phyloP scores from a whole-genome alignment of 2,113 vertebrate species.

The Cyrtonyx montezumae region DNA sequence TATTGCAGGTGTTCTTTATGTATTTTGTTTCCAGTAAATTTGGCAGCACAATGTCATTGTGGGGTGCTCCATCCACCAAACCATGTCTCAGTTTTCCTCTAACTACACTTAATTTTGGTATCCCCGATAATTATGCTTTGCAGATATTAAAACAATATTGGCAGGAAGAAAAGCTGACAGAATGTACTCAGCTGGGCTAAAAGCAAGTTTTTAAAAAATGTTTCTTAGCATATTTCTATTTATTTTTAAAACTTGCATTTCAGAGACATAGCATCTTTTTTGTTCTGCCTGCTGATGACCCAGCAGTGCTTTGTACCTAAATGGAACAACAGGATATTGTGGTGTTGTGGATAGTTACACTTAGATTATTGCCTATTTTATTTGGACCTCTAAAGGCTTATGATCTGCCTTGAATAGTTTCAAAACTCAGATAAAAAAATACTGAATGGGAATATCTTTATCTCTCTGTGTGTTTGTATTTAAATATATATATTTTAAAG shows the following conservation, averaged over 20 bases:
- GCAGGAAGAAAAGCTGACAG: background rate
- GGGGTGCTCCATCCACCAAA: background rate
- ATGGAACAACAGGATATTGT: constrained; percentile 20
- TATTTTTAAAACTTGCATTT: background rate
- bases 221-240: constrained; percentile 7
- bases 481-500: background rate
- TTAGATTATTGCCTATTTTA: background rate
- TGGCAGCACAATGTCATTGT: background rate
- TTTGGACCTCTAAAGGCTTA: background rate
- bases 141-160: background rate
- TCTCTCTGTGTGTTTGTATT: background rate
- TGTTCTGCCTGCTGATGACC: constrained; percentile 45
- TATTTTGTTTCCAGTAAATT: background rate
- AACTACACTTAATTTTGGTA: background rate
- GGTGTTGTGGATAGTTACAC: background rate
- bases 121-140: background rate
- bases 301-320: background rate
- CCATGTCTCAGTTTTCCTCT: background rate
- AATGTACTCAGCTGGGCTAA: background rate
- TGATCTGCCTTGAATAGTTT: background rate
- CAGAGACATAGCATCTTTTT: background rate
- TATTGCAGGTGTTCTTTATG: background rate
- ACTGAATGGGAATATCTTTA: background rate
- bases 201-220: background rate
- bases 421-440: background rate